These are phyloP conservation scores for Stenodema calcarata DNA, from an alignment of 2,888 invertebrate species.

Conservation along the genomic window DNA sequence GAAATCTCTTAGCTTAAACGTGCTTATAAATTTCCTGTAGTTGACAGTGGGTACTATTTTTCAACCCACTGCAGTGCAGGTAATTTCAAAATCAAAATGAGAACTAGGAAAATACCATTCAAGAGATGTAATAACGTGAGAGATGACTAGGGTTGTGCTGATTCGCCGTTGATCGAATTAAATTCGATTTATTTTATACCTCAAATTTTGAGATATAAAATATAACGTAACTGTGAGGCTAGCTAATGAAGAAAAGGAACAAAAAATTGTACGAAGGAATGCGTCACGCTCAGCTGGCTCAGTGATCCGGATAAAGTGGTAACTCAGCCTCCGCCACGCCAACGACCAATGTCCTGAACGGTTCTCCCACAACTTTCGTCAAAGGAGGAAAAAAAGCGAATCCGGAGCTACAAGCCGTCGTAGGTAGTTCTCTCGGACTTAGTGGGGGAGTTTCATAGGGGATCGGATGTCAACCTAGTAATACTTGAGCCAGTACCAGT, in stretches of 20 bases:
- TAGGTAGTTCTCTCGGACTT: background rate
- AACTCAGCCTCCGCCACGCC: background rate
- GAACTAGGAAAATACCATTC: too few species aligned
- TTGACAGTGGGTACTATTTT: too few species aligned
- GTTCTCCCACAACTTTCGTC: slow-evolving; percentile 7
- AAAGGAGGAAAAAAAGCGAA: background rate
- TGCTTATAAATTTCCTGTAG: too few species aligned
- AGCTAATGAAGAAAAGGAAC: background rate
- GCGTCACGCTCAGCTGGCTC: slow-evolving; percentile 24
- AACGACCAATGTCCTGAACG: background rate
- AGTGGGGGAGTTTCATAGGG: background rate
- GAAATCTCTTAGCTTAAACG: too few species aligned
- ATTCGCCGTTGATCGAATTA: too few species aligned
- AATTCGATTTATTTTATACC: too few species aligned
- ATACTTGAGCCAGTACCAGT: background rate
- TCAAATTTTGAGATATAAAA: too few species aligned
- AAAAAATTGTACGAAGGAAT: background rate
- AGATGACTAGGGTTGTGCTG: too few species aligned
- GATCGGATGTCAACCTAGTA: background rate
- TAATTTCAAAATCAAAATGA: too few species aligned
- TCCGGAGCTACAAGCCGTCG: background rate
- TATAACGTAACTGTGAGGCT: too few species aligned
- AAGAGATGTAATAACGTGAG: too few species aligned
- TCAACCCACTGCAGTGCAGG: too few species aligned
- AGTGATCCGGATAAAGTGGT: slow-evolving; percentile 27